Evolutionary conservation across 2,888 invertebrate genomes (phyloP).

Genomic region (Yponomeuta sedellus): DNA sequence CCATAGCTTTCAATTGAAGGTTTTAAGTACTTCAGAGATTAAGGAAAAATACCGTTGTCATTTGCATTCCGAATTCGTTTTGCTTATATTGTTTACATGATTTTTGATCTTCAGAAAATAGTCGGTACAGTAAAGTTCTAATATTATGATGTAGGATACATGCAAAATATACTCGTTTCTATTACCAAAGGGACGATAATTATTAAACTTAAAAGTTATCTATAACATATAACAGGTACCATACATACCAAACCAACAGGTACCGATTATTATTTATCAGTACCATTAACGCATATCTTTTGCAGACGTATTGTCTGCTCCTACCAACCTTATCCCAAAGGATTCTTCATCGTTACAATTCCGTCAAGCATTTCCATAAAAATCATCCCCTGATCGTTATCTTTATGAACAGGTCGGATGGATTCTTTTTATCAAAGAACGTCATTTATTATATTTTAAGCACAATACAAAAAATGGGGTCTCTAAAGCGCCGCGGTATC

Average conservation of each 20-base stretch:
- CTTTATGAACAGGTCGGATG: conserved; percentile 72
- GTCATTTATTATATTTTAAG: conserved; percentile 74
- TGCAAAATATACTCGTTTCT: too few species aligned
- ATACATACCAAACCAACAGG: too few species aligned
- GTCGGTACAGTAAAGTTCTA: too few species aligned
- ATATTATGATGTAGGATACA: too few species aligned
- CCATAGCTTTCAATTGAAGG: neutral
- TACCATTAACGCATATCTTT: conserved; percentile 21
- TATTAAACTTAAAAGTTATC: too few species aligned
- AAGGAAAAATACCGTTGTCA: neutral
- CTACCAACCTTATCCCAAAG: conserved; percentile 68
- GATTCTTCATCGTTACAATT: conserved; percentile 72
- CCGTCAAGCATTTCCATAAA: conserved; percentile 73
- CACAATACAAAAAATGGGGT: conserved; percentile 59
- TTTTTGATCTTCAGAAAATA: too few species aligned
- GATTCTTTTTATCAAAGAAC: conserved; percentile 65
- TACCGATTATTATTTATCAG: neutral
- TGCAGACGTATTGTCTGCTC: conserved; percentile 73
- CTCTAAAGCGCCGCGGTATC: conserved; percentile 68
- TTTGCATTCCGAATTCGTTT: neutral
- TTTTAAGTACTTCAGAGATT: neutral
- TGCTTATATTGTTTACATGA: neutral
- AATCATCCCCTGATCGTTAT: conserved; percentile 70
- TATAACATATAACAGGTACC: neutral
- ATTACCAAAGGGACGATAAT: neutral